Percentiles rank a stretch among this genome's conserved stretches.
Conservation (phyloP, 2,797 vertebrate genomes). For the Falco cherrug region DNA sequence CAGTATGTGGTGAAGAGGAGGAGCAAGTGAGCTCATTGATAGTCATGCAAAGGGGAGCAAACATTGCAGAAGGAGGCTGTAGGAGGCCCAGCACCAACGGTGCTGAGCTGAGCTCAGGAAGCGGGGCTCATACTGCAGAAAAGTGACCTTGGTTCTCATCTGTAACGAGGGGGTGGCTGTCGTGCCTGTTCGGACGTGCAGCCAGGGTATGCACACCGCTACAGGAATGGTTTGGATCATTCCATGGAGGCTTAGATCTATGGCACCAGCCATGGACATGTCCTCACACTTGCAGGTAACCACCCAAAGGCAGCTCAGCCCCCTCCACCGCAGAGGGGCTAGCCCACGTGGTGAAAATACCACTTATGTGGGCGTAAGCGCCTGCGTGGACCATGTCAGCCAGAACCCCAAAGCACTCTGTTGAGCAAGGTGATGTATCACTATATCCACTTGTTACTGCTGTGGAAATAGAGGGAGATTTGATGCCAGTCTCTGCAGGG, state of each 20-base stretch:
- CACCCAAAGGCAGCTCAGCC: not conserved
- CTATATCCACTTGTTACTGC: not conserved
- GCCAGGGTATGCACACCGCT: not conserved
- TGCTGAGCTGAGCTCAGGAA: not conserved
- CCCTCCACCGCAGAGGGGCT: not conserved
- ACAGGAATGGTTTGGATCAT: accelerated
- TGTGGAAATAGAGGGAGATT: not conserved
- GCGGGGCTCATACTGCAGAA: not conserved
- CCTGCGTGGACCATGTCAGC: not conserved
- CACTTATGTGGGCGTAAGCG: not conserved
- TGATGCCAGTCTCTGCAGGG: not conserved
- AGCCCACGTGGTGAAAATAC: not conserved
- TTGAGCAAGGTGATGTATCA: not conserved
- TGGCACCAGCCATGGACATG: not conserved
- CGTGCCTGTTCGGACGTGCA: not conserved
- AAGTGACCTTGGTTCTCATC: not conserved
- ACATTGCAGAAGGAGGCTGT: not conserved
- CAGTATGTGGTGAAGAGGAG: not conserved
- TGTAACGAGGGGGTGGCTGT: accelerated
- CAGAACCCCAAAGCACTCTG: not conserved
- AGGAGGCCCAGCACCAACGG: not conserved
- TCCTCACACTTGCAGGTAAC: not conserved
- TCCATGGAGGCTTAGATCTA: not conserved
- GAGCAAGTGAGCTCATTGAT: not conserved
- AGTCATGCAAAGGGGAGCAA: not conserved